Percentiles rank a stretch among this genome's conserved stretches.
These are phyloP conservation scores for Oryzias celebensis DNA, from an alignment of 2,113 vertebrate genomes.

Conservation along the genomic window DNA sequence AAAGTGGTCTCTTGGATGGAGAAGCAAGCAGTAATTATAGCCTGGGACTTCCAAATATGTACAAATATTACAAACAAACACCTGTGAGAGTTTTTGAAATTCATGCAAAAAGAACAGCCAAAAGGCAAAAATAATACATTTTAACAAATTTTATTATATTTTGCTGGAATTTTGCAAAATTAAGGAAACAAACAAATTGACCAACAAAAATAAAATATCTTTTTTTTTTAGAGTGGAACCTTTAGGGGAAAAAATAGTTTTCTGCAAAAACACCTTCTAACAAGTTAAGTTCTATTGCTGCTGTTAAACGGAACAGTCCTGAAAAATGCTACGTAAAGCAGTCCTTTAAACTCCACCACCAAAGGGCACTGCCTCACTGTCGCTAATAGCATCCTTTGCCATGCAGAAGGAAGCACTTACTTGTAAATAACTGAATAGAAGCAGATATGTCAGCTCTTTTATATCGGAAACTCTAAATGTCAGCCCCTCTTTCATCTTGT, in stretches of 20 bases:
- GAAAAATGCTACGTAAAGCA: background rate
- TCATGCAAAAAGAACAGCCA: no score
- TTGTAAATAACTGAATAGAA: conserved; percentile 21
- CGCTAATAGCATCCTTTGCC: conserved; percentile 8
- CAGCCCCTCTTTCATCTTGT: conserved; percentile 41
- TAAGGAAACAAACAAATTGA: no score
- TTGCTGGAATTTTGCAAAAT: no score
- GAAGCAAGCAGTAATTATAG: no score
- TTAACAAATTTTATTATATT: no score
- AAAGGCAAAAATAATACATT: no score
- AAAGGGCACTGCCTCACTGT: conserved; percentile 4
- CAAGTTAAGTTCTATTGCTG: background rate
- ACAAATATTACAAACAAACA: no score
- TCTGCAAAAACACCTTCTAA: background rate
- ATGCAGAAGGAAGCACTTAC: conserved; percentile 16
- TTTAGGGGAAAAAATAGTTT: background rate
- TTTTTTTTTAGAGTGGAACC: no score
- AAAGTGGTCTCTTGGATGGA: no score
- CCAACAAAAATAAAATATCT: no score
- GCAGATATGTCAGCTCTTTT: conserved; percentile 16
- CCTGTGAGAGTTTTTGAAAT: no score
- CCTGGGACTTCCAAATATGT: no score
- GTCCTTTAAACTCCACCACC: background rate
- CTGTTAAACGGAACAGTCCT: background rate
- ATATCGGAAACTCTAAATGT: conserved; percentile 17